phyloP scores from a whole-genome alignment of 2,888 invertebrate genomes.

The Azorinus chamasolen region DNA sequence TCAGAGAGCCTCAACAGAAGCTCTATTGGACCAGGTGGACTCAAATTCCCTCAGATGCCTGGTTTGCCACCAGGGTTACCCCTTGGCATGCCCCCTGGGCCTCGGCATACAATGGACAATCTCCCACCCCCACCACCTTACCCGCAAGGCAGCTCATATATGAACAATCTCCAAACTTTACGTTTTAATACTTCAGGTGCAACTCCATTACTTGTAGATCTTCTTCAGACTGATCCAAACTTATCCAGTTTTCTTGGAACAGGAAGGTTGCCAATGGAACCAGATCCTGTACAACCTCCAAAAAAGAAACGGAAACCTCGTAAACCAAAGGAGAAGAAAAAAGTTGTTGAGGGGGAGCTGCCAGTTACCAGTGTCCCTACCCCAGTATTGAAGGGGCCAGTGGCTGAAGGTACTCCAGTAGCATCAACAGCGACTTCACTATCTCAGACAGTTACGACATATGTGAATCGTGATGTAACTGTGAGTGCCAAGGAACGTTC shows the following conservation, averaged over 20 bases:
- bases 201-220: constrained; percentile 96
- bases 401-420: constrained; percentile 14
- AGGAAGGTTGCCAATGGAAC: constrained; percentile 69
- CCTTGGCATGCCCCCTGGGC: constrained; percentile 47
- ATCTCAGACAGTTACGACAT: constrained; percentile 17
- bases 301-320: constrained; percentile 74
- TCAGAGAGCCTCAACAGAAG: constrained; percentile 60
- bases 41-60: constrained; percentile 65
- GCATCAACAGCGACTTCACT: constrained; percentile 15
- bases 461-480: constrained; percentile 37
- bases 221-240: constrained; percentile 93
- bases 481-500: constrained; percentile 42
- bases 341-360: constrained; percentile 58
- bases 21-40: constrained; percentile 56
- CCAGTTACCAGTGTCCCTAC: constrained; percentile 37
- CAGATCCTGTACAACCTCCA: constrained; percentile 68
- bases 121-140: constrained; percentile 81
- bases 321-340: constrained; percentile 73
- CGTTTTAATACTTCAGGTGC: constrained; percentile 87
- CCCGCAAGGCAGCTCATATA: constrained; percentile 70
- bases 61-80: constrained; percentile 58
- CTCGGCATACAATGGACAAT: constrained; percentile 51
- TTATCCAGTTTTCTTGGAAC: constrained; percentile 68
- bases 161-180: constrained; percentile 78
- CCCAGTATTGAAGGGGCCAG: constrained; percentile 19